These are phyloP conservation scores for Eubucco bourcierii DNA, from an alignment of 2,113 vertebrate genomes.

Conservation along the genomic window DNA sequence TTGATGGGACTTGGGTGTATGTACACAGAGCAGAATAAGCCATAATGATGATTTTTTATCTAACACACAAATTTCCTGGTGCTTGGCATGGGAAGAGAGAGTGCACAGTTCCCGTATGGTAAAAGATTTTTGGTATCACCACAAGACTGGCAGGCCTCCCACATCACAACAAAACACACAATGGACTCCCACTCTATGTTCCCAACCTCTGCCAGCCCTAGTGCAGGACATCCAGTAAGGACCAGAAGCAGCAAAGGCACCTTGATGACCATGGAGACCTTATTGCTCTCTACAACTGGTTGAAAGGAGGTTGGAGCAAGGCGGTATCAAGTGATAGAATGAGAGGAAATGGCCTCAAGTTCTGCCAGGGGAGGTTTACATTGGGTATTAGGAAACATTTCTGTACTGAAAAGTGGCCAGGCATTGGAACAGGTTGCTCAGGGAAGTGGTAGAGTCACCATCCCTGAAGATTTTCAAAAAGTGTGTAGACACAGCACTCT, in stretches of 20 bases:
- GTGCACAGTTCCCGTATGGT: background rate
- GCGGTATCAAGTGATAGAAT: too few relatives aligned
- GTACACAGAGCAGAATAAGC: background rate
- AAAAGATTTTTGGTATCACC: background rate
- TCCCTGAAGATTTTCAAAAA: too few relatives aligned
- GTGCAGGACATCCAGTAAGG: background rate
- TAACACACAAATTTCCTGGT: background rate
- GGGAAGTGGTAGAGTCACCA: too few relatives aligned
- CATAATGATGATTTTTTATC: background rate
- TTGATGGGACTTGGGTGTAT: background rate
- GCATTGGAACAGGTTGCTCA: too few relatives aligned
- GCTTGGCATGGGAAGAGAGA: background rate
- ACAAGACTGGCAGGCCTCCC: background rate
- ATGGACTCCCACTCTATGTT: background rate
- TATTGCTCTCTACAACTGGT: too few relatives aligned
- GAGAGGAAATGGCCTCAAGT: too few relatives aligned
- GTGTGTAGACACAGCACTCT: too few relatives aligned
- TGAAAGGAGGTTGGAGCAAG: too few relatives aligned
- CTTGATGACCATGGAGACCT: background rate
- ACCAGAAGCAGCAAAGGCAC: background rate
- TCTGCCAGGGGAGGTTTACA: too few relatives aligned
- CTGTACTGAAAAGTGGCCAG: too few relatives aligned
- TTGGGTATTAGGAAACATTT: too few relatives aligned
- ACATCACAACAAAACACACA: fast-evolving
- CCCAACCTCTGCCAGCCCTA: fast-evolving